These are phyloP conservation scores for Ivindomyrus marchei DNA, from an alignment of 2,113 vertebrate species.

Conservation along the genomic window DNA sequence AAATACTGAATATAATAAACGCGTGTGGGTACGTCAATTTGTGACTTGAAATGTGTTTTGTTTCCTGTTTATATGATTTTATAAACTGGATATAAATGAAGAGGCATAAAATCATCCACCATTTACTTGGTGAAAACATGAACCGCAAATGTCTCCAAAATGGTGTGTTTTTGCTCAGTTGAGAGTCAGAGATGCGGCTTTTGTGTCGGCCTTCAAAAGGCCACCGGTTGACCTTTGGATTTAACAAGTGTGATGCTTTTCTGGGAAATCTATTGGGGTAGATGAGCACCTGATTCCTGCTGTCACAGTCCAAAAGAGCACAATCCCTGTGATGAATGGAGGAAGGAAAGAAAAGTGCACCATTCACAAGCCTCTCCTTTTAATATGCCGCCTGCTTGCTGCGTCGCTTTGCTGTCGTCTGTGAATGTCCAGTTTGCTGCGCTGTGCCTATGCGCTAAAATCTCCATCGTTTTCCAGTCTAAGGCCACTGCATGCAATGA, in stretches of 20 bases:
- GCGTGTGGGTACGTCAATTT: neutral
- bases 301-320: neutral
- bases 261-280: neutral
- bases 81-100: neutral
- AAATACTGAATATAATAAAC: neutral
- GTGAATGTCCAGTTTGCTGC: neutral
- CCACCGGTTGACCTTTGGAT: neutral
- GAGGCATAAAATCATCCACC: neutral
- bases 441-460: neutral
- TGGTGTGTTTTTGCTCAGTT: neutral
- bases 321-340: neutral
- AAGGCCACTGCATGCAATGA: neutral
- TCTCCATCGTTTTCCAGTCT: neutral
- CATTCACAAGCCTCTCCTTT: neutral
- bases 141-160: neutral
- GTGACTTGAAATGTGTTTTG: neutral
- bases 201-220: neutral
- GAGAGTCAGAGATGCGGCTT: neutral
- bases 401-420: neutral
- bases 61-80: neutral
- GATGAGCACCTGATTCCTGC: neutral
- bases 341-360: neutral
- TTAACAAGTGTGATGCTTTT: slow-evolving; percentile 6
- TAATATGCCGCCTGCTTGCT: neutral
- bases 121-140: neutral